These are phyloP conservation scores for Ferdinandea cuprea DNA, from an alignment of 2,888 invertebrate genomes.

Conservation along the genomic window DNA sequence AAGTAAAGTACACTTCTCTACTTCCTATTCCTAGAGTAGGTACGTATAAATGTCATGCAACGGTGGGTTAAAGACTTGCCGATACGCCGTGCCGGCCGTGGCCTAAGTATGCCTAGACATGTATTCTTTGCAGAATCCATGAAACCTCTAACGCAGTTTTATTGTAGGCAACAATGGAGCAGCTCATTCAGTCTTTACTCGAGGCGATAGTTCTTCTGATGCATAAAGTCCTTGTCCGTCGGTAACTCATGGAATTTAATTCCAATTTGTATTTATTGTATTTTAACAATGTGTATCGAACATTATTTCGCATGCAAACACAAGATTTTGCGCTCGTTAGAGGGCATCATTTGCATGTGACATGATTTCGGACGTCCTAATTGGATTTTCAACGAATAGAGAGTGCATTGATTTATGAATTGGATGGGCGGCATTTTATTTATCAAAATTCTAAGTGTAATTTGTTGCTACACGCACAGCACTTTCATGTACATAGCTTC, in stretches of 20 bases:
- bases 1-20: slow-evolving; percentile 28
- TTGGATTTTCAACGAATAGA: slow-evolving; percentile 56
- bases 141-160: slow-evolving; percentile 13
- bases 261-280: slow-evolving; percentile 47
- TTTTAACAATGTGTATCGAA: slow-evolving; percentile 20
- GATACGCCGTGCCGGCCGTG: not conserved
- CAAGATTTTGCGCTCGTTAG: slow-evolving; percentile 22
- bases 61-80: slow-evolving; percentile 5
- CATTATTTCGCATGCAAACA: slow-evolving; percentile 12
- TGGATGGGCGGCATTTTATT: slow-evolving; percentile 11
- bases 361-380: slow-evolving; percentile 46
- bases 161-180: slow-evolving; percentile 18
- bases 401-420: slow-evolving; percentile 49
- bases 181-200: not conserved
- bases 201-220: not conserved
- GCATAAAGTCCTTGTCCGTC: not conserved
- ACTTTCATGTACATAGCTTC: too few species aligned
- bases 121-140: slow-evolving; percentile 1
- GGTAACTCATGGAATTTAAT: slow-evolving; percentile 13
- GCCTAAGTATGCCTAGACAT: not conserved
- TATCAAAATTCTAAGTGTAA: slow-evolving; percentile 36
- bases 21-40: slow-evolving; percentile 5
- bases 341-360: slow-evolving; percentile 40
- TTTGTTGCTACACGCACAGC: slow-evolving; percentile 18
- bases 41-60: slow-evolving; percentile 21